Base-by-base conservation (phyloP, 1,140 invertebrate genomes). In the Scaptomyza pallida region DNA sequence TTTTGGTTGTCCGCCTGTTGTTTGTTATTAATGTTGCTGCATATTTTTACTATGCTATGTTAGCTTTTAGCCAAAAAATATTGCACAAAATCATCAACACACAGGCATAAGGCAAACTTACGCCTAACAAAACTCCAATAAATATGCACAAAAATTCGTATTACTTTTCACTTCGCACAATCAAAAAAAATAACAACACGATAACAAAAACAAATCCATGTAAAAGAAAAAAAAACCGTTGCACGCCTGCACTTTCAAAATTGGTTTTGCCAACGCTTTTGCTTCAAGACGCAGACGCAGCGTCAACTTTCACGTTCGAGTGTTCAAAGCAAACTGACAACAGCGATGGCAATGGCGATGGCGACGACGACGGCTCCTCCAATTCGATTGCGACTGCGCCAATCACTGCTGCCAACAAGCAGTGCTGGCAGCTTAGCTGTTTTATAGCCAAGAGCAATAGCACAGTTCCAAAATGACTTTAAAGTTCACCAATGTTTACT, bases 201-300 rank as follows among this genome's bases (percentile, higher is more conserved):
- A 65, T 50, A 71, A 56, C 48, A 57, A 64, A 57, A 71, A 71
- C 60, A 47, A 50, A 57, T 26, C 23, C 23, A 6, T 51, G 0
- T 5, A 26, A 26, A 26, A 30, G 13, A 4, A 50, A 59, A 80
- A 75, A 74, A 65, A 81, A 61, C 75, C 79, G 79, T 83, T 82
- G 75, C 61, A 82, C 79, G 79, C 61, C 75, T 75, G 75, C 71
- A 75, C 75, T 78, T 83, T 82, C 72, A 73, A 83, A 78, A 70
- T 55, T 43, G 48, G 60, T 62, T 62, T 67, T 44, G 61, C 23
- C 41, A 43, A 35, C 52, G 60, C 17, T 71, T 59, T 78, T 57
- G 43, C 5, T 37, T 13, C 12, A 12, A 67, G 44, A 48, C 69
- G 47, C 55, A 63, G 47, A 41, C 70, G 61, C 59, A 41, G 67